Base-by-base conservation (phyloP, 2,888 invertebrate species). In the Clanis bilineata region DNA sequence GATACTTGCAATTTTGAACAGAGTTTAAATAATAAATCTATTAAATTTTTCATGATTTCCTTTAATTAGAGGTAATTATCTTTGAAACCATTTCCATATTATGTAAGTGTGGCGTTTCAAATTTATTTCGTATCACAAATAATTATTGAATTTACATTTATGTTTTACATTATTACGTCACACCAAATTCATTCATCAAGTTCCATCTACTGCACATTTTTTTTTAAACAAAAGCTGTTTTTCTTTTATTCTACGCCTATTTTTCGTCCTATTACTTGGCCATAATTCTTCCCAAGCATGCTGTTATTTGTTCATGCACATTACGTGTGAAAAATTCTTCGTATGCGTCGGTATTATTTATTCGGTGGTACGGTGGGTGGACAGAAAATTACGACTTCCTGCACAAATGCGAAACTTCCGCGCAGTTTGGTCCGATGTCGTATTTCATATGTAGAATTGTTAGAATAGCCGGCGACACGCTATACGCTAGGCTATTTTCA, bases 361-460 rank as follows among this genome's bases (percentile, higher is more conserved):
- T 51, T 59, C 54, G 41, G 22, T 22, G 28, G 41, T n/a, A 41
- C 57, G 47, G 12, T 51, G 28, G 69, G 61, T 28, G 63, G 68
- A 65, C 59, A 59, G 64, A 68, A 68, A 76, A 72, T 75, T 74
- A 76, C 66, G 72, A 68, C 70, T 77, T 76, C 76, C 76, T 63
- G 68, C 73, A 74, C 72, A 73, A 72, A 74, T 69, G 64, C 67
- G 66, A 68, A 68, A 71, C 69, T 74, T 75, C 73, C 76, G 72
- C 73, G 71, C 70, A 67, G 73, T 73, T 73, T 61, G 66, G 64
- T 65, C 66, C 68, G 65, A 64, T 64, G 68, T 66, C 70, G 67
- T 76, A 74, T 71, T 72, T 76, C 71, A 72, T 67, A 62, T 61
- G 61, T 58, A 65, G 68, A 69, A 76, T 68, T 66, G 68, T 63